phyloP scores from a whole-genome alignment of 2,113 vertebrate species.

The Blennius ocellaris region DNA sequence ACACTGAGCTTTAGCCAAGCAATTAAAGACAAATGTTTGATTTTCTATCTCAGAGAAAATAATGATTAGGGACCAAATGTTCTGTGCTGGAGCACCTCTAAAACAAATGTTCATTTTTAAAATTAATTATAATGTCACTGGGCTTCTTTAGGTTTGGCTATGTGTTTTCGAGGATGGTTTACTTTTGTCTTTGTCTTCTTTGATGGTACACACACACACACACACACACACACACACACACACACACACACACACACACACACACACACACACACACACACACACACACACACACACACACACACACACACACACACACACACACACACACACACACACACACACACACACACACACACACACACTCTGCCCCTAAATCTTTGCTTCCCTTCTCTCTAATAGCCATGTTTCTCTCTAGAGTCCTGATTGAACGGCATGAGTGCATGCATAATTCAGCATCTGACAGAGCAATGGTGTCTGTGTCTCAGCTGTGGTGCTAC shows the following conservation, averaged over 20 bases:
- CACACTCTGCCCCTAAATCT: neutral
- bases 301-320: too few relatives aligned
- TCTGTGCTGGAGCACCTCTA: neutral
- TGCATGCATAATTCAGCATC: slow-evolving; percentile 64
- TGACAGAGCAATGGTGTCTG: slow-evolving; percentile 37
- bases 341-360: too few relatives aligned
- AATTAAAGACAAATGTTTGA: slow-evolving; percentile 19
- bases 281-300: too few relatives aligned
- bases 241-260: too few relatives aligned
- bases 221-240: too few relatives aligned
- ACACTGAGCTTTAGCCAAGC: slow-evolving; percentile 17
- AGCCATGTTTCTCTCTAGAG: slow-evolving; percentile 45
- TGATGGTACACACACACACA: too few relatives aligned
- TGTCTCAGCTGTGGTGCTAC: slow-evolving; percentile 30
- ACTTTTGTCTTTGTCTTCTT: neutral
- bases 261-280: too few relatives aligned
- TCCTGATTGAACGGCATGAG: slow-evolving; percentile 39
- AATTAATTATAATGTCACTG: neutral
- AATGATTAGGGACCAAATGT: slow-evolving; percentile 2
- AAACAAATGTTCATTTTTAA: slow-evolving; percentile 6
- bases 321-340: too few relatives aligned
- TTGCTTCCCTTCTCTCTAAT: slow-evolving; percentile 43
- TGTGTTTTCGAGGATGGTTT: slow-evolving; percentile 18
- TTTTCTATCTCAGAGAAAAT: slow-evolving; percentile 12
- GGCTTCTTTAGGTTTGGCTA: neutral